phyloP scores from a whole-genome alignment of 2,113 vertebrate genomes.

The Gymnorhina tibicen region DNA sequence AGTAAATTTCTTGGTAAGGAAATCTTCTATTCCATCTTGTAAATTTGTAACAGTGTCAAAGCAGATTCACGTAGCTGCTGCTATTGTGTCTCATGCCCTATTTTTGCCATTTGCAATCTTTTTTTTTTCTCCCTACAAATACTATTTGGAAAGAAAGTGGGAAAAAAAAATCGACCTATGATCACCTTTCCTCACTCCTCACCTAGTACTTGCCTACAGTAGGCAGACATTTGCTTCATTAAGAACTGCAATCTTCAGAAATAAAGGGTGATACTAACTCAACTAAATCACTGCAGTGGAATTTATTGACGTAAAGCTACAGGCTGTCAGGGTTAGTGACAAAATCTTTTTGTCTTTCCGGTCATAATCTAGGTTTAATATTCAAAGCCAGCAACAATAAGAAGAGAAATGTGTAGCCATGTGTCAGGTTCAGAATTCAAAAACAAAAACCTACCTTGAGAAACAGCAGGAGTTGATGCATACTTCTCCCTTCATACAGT shows the following conservation, averaged over 20 bases:
- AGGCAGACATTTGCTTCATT: neutral
- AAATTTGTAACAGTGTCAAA: neutral
- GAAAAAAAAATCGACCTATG: neutral
- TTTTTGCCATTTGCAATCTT: neutral
- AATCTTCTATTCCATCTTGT: neutral
- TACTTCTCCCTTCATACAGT: neutral
- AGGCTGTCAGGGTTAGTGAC: neutral
- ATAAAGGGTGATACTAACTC: neutral
- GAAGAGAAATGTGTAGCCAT: neutral
- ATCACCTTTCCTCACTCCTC: neutral
- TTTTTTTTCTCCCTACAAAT: neutral
- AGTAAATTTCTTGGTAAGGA: neutral
- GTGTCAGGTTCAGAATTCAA: neutral
- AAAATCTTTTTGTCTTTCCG: neutral
- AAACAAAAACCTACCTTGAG: neutral
- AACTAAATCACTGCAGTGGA: neutral
- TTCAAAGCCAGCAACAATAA: neutral
- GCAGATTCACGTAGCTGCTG: neutral
- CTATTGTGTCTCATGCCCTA: neutral
- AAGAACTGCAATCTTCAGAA: neutral
- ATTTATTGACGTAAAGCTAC: neutral
- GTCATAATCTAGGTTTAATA: neutral
- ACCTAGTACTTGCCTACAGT: neutral
- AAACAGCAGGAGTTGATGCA: neutral
- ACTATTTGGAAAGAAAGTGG: neutral